These are phyloP conservation scores for Eriosoma lanigerum DNA, from an alignment of 1,140 invertebrate genomes.

Conservation along the genomic window DNA sequence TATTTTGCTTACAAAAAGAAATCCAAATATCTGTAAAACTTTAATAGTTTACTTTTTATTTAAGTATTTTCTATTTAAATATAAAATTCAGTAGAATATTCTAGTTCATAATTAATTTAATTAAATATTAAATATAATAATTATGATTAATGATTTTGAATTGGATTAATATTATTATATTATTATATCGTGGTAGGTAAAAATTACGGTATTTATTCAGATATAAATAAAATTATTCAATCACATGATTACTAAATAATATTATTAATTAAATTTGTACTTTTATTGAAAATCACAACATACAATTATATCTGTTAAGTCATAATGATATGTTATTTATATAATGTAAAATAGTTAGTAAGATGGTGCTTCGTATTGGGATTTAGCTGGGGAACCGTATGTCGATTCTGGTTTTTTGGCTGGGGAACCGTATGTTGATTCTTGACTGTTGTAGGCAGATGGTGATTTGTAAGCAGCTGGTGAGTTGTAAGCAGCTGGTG, in stretches of 20 bases:
- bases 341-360: slow-evolving; percentile 12
- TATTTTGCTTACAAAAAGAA: neutral
- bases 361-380: slow-evolving; percentile 27
- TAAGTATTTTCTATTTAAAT: no score
- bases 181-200: no score
- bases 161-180: no score
- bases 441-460: neutral
- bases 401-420: neutral
- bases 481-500: slow-evolving; percentile 23
- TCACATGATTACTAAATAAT: neutral
- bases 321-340: neutral
- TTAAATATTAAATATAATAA: no score
- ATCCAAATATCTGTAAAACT: neutral
- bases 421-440: neutral
- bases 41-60: neutral
- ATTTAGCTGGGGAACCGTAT: neutral
- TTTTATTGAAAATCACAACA: neutral
- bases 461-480: neutral
- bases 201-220: no score
- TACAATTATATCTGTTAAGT: neutral
- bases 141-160: no score
- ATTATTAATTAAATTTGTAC: neutral
- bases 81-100: no score
- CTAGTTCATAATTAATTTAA: no score
- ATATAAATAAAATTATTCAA: no score